A percentile compares a stretch with the other conserved stretches of the same genome.
phyloP scores from a whole-genome alignment of 2,113 vertebrate species.

The Antigone vipio region DNA sequence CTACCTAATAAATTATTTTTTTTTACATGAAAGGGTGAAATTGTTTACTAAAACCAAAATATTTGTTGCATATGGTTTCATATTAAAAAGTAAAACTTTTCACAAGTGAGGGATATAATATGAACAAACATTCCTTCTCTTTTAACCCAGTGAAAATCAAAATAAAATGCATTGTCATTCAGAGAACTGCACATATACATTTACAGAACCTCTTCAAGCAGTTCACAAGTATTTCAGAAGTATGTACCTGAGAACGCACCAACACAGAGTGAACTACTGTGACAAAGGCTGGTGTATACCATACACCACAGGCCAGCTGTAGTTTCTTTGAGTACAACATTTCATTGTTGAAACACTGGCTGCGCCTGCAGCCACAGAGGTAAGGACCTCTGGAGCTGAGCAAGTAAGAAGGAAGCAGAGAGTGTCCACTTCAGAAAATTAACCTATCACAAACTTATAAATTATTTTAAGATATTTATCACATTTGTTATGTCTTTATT shows the following conservation, averaged over 20 bases:
- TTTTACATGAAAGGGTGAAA: background rate
- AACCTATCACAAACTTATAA: background rate
- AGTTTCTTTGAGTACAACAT: fast-evolving
- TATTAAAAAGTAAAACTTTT: background rate
- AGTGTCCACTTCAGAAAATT: background rate
- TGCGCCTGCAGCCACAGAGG: background rate
- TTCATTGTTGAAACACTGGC: background rate
- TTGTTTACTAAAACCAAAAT: background rate
- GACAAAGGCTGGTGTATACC: background rate
- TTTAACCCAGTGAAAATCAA: background rate
- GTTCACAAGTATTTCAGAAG: background rate
- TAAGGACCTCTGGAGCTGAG: background rate
- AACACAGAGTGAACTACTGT: background rate
- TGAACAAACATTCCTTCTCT: background rate
- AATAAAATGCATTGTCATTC: background rate
- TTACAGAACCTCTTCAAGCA: background rate
- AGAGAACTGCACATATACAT: background rate
- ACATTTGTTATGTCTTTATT: background rate
- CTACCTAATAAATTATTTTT: background rate
- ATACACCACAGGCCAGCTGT: background rate
- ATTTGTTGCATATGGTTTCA: background rate
- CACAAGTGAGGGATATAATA: background rate
- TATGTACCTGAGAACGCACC: background rate
- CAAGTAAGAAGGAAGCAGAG: background rate
- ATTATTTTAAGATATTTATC: background rate